These are phyloP conservation scores for Passer montanus DNA, from an alignment of 2,113 vertebrate genomes.

Conservation along the genomic window DNA sequence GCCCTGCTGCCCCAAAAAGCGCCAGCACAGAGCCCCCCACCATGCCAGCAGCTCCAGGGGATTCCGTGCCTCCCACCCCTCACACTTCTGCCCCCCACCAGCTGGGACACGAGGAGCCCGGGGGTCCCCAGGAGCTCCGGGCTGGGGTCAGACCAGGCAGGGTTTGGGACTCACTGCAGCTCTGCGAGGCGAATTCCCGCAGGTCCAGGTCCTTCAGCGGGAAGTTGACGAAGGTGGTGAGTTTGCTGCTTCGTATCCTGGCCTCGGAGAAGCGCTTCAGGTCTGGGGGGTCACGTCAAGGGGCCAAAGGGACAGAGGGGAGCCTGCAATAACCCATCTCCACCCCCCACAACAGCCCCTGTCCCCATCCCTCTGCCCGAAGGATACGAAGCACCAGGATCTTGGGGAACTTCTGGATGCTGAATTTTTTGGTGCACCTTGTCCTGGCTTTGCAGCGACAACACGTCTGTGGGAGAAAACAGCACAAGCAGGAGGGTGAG, in stretches of 20 bases:
- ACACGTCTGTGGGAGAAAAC: conserved; percentile 80
- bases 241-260: conserved; percentile 88
- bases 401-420: conserved; percentile 96
- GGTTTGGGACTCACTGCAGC: conserved; percentile 80
- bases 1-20: neutral
- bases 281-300: conserved; percentile 83
- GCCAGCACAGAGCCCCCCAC: neutral
- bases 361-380: neutral
- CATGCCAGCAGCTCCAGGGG: accelerated
- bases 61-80: neutral
- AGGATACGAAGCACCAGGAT: conserved; percentile 98
- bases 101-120: neutral
- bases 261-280: conserved; percentile 96
- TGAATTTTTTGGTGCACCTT: conserved; percentile 94
- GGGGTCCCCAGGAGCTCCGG: neutral
- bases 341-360: neutral
- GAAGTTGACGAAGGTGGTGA: conserved; percentile 93
- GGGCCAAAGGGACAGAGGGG: neutral
- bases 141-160: accelerated
- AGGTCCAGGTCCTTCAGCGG: conserved; percentile 93
- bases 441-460: conserved; percentile 89
- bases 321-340: accelerated
- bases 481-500: neutral
- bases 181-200: conserved; percentile 87
- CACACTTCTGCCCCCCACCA: accelerated